Conservation (phyloP, 2,888 invertebrate genomes). For the Orthonychiurus folsomi region DNA sequence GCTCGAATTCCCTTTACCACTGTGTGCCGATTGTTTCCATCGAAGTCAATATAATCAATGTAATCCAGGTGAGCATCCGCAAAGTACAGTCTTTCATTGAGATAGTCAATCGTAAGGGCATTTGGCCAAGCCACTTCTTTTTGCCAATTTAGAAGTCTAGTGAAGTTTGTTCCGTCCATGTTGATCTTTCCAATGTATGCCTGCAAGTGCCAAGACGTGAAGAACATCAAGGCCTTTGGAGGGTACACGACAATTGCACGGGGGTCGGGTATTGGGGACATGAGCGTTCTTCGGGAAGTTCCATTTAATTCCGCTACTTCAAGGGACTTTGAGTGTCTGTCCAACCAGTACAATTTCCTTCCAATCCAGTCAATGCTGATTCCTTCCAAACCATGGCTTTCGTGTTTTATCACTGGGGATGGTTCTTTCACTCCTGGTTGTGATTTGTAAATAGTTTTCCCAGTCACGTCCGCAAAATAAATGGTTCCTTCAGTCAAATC, state of each 20-base stretch:
- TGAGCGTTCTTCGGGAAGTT: constrained; percentile 76
- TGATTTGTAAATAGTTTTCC: constrained; percentile 80
- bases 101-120: constrained; percentile 90
- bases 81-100: constrained; percentile 90
- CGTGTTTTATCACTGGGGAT: constrained; percentile 80
- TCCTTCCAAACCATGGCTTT: constrained; percentile 94
- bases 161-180: constrained; percentile 90
- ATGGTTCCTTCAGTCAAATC: constrained; percentile 73
- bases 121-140: constrained; percentile 98
- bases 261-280: constrained; percentile 83
- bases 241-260: constrained; percentile 92
- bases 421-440: constrained; percentile 51
- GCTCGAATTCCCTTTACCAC: constrained; percentile 66
- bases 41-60: constrained; percentile 86
- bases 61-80: constrained; percentile 98
- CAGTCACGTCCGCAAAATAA: constrained; percentile 93
- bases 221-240: constrained; percentile 84
- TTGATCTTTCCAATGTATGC: constrained; percentile 95
- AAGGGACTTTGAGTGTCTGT: constrained; percentile 85
- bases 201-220: constrained; percentile 90
- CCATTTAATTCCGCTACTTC: constrained; percentile 93
- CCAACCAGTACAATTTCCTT: constrained; percentile 92
- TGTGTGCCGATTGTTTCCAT: constrained; percentile 76
- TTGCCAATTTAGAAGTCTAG: constrained; percentile 79
- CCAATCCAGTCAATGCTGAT: constrained; percentile 95